phyloP scores from a whole-genome alignment of 2,113 vertebrate genomes.

The Phalacrocorax brasilianus region DNA sequence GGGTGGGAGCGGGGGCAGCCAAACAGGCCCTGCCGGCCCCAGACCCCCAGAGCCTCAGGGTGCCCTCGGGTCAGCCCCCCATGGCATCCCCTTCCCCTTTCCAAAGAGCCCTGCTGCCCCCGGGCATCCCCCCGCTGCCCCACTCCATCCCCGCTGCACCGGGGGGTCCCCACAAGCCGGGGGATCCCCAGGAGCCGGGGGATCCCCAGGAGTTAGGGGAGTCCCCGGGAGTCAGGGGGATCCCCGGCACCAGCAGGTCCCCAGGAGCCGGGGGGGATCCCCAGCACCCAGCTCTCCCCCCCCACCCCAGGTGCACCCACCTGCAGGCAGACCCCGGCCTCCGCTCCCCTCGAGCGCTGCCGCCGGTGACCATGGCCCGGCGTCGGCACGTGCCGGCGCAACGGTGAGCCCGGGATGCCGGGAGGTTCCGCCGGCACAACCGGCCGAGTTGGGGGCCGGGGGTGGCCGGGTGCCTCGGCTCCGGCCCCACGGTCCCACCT shows the following conservation, averaged over 20 bases:
- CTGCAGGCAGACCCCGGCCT: background rate
- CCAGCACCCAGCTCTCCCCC: too few relatives aligned
- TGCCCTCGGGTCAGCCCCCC: background rate
- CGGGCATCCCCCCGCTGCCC: too few relatives aligned
- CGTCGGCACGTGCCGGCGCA: background rate
- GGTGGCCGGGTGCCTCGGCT: background rate
- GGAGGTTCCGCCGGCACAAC: background rate
- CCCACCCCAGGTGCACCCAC: background rate
- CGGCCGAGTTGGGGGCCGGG: background rate
- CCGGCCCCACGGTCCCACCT: background rate
- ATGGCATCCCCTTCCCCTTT: too few relatives aligned
- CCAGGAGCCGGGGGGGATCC: background rate
- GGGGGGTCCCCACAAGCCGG: background rate
- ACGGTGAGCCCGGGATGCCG: background rate
- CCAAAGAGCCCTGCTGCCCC: too few relatives aligned
- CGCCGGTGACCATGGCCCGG: background rate
- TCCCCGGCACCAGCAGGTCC: background rate
- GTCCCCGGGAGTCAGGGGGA: background rate
- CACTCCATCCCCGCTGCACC: background rate
- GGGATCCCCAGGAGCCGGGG: background rate
- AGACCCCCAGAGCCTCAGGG: background rate
- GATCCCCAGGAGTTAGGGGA: background rate
- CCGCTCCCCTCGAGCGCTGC: background rate
- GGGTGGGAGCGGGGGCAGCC: background rate
- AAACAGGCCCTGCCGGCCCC: too few relatives aligned